Percentiles rank a stretch among this genome's conserved stretches.
These are phyloP conservation scores for Macropis europaea DNA, from an alignment of 2,888 invertebrate genomes.

Conservation along the genomic window DNA sequence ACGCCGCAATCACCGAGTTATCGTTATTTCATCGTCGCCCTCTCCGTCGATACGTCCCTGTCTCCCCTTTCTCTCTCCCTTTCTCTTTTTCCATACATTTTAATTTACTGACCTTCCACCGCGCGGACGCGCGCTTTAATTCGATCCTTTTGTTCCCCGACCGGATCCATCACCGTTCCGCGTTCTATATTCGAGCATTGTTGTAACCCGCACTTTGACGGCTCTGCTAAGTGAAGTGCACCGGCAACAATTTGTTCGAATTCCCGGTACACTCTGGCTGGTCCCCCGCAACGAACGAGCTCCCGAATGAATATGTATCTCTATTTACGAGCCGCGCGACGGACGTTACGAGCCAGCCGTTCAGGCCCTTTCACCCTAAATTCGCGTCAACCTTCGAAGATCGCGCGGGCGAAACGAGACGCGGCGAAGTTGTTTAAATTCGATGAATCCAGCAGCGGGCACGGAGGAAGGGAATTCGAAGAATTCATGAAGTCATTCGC, in stretches of 20 bases:
- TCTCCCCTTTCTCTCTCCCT: constrained; percentile 30
- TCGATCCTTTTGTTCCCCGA: constrained; percentile 61
- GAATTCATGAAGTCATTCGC: too few species aligned
- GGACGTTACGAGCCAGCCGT: too few species aligned
- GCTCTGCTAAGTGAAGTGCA: constrained; percentile 51
- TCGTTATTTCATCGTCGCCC: constrained; percentile 38
- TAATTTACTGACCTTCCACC: constrained; percentile 55
- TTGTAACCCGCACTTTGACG: constrained; percentile 46
- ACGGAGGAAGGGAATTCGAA: too few species aligned
- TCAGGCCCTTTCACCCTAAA: too few species aligned
- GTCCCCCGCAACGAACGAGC: constrained; percentile 7
- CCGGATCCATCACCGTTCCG: constrained; percentile 60
- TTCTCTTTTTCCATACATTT: constrained; percentile 54
- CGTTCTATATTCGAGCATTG: constrained; percentile 49
- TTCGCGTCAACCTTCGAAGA: too few species aligned
- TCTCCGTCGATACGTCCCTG: constrained; percentile 25
- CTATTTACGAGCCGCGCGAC: neutral
- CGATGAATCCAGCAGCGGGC: too few species aligned
- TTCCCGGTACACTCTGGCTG: constrained; percentile 5
- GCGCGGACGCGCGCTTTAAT: constrained; percentile 55
- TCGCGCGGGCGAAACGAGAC: too few species aligned
- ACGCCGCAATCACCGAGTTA: constrained; percentile 7
- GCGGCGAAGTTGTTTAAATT: too few species aligned
- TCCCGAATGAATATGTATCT: neutral
- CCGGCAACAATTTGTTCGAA: constrained; percentile 54